These are phyloP conservation scores for Rhynchopsitta pachyrhyncha DNA, from an alignment of 2,113 vertebrate genomes.

Conservation along the genomic window DNA sequence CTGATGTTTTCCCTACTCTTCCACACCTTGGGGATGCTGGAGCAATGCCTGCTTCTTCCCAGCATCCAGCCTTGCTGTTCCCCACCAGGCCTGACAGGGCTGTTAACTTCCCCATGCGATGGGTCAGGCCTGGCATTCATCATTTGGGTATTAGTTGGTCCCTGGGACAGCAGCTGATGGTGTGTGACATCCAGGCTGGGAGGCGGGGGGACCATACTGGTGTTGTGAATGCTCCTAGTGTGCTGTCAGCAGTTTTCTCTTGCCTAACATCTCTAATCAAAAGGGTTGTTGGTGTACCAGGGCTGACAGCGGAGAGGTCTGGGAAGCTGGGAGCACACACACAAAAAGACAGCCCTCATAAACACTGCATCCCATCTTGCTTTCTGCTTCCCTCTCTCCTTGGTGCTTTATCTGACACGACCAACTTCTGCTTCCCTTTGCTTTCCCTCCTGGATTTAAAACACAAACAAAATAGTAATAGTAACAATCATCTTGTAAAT, in stretches of 20 bases:
- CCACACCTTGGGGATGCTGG: accelerated
- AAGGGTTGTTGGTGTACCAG: not conserved
- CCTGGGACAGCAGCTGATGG: conserved; percentile 66
- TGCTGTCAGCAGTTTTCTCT: not conserved
- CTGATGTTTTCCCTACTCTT: not conserved
- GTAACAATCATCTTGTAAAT: not conserved
- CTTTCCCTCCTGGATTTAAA: not conserved
- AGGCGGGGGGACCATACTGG: not conserved
- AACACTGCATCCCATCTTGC: not conserved
- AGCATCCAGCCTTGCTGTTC: not conserved
- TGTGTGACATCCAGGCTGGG: conserved; percentile 44
- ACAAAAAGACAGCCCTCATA: not conserved
- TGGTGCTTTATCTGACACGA: not conserved
- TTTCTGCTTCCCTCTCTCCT: not conserved
- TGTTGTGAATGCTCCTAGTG: conserved; percentile 41
- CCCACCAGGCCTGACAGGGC: not conserved
- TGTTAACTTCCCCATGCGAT: not conserved
- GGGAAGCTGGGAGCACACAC: not conserved
- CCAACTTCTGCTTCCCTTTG: not conserved
- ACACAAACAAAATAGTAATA: not conserved
- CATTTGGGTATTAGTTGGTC: conserved; percentile 72
- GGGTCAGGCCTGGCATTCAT: conserved; percentile 72
- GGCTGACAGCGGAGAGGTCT: not conserved
- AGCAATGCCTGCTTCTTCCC: accelerated
- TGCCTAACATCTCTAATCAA: not conserved